Evolutionary conservation across 2,113 vertebrate genomes (phyloP).

Genomic region (Zosterops hypoxanthus): DNA sequence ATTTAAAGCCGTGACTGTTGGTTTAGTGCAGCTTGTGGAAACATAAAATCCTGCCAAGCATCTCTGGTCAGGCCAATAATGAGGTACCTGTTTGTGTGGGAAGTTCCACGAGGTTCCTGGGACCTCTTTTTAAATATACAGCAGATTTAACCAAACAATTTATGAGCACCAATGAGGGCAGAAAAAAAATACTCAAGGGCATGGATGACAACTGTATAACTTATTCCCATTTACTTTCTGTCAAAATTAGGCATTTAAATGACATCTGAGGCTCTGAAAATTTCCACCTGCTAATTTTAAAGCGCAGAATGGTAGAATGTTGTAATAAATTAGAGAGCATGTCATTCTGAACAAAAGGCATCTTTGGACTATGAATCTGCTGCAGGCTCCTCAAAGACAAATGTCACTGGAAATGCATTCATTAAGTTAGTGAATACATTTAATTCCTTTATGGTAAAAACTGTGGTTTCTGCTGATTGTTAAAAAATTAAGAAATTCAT

Average conservation of each 20-base stretch:
- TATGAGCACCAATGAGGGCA: neutral
- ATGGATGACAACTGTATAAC: neutral
- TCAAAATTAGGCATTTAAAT: conserved; percentile 11
- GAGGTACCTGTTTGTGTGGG: neutral
- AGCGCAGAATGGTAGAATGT: neutral
- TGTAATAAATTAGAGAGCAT: conserved; percentile 21
- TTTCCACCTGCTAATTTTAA: conserved; percentile 46
- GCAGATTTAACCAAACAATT: neutral
- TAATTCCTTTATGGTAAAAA: neutral
- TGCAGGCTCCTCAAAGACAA: conserved; percentile 29
- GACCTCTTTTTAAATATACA: neutral
- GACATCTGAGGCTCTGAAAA: conserved; percentile 39
- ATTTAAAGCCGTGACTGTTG: neutral
- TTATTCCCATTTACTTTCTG: neutral
- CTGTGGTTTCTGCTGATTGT: neutral
- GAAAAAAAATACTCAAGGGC: neutral
- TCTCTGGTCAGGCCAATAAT: neutral
- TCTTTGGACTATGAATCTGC: conserved; percentile 22
- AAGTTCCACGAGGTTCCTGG: neutral
- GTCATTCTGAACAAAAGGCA: conserved; percentile 57
- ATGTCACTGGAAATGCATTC: conserved; percentile 14
- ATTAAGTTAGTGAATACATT: neutral
- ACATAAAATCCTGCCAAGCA: neutral
- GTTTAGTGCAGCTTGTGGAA: neutral
- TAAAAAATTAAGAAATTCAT: neutral